A percentile compares a stretch with the other conserved stretches of the same genome.
Evolutionary conservation across 2,888 invertebrate genomes (phyloP).

Genomic region (Meganola albula): DNA sequence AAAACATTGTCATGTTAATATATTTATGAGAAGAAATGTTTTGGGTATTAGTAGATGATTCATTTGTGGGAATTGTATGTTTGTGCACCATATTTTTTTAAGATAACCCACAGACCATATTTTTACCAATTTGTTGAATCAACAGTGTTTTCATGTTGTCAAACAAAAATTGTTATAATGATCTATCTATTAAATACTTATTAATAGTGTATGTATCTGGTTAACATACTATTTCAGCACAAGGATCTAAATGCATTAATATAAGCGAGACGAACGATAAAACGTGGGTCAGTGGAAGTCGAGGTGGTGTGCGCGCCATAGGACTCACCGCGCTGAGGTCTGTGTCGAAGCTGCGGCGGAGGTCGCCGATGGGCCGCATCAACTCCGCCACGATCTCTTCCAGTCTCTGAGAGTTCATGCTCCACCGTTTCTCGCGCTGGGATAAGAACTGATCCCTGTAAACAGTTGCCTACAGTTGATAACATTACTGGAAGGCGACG

Average conservation of each 20-base stretch:
- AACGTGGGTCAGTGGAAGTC: constrained; percentile 3
- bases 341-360: constrained; percentile 62
- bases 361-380: constrained; percentile 63
- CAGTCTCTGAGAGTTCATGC: constrained; percentile 64
- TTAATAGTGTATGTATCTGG: too few relatives aligned
- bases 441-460: constrained; percentile 54
- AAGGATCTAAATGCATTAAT: constrained; percentile 1
- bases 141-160: background rate
- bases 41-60: too few relatives aligned
- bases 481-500: constrained; percentile 56
- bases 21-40: too few relatives aligned
- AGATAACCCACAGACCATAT: too few relatives aligned
- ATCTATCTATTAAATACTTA: too few relatives aligned
- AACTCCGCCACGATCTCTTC: constrained; percentile 67
- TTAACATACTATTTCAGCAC: too few relatives aligned
- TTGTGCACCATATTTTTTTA: too few relatives aligned
- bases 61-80: too few relatives aligned
- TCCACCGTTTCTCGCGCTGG: constrained; percentile 59
- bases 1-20: too few relatives aligned
- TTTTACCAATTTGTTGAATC: too few relatives aligned
- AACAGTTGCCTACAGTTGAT: constrained; percentile 51
- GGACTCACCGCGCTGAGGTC: constrained; percentile 63
- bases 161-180: too few relatives aligned
- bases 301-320: constrained; percentile 11
- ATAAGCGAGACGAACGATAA: background rate